Evolutionary conservation across 2,888 invertebrate genomes (phyloP).

Genomic region (Heteromyza rotundicornis): DNA sequence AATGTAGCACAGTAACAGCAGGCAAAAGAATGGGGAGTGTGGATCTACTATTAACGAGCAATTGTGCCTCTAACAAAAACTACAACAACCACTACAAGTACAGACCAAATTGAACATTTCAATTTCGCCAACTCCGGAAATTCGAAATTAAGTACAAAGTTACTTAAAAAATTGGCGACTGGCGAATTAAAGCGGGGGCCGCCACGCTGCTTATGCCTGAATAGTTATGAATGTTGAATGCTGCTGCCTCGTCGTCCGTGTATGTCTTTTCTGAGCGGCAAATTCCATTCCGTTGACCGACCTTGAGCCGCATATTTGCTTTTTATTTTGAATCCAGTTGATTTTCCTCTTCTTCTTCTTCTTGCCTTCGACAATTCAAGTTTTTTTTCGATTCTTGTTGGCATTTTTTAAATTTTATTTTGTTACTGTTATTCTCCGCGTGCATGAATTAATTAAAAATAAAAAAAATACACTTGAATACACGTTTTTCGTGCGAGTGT

Average conservation of each 20-base stretch:
- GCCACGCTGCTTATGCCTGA: background rate
- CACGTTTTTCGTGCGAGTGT: slow-evolving; percentile 1
- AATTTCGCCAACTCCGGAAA: slow-evolving; percentile 12
- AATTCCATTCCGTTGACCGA: slow-evolving; percentile 54
- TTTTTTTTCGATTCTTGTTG: slow-evolving; percentile 13
- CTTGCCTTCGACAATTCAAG: slow-evolving; percentile 11
- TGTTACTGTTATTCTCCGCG: slow-evolving; percentile 15
- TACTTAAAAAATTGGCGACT: background rate
- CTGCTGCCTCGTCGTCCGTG: background rate
- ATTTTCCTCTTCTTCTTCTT: slow-evolving; percentile 8
- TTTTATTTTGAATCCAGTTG: slow-evolving; percentile 6
- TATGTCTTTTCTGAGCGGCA: slow-evolving; percentile 28
- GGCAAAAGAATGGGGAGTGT: too few species aligned
- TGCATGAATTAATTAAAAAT: slow-evolving; percentile 18
- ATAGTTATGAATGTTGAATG: too few species aligned
- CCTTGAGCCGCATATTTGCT: slow-evolving; percentile 51
- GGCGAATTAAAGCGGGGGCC: slow-evolving; percentile 15
- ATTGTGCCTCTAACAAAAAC: too few species aligned
- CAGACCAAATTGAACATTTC: too few species aligned
- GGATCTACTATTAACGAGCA: too few species aligned
- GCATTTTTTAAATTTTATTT: too few species aligned
- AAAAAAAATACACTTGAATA: too few species aligned
- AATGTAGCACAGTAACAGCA: too few species aligned
- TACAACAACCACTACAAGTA: too few species aligned
- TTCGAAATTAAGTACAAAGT: background rate